phyloP scores from a whole-genome alignment of 2,797 vertebrate genomes.

The Bufotes viridis region DNA sequence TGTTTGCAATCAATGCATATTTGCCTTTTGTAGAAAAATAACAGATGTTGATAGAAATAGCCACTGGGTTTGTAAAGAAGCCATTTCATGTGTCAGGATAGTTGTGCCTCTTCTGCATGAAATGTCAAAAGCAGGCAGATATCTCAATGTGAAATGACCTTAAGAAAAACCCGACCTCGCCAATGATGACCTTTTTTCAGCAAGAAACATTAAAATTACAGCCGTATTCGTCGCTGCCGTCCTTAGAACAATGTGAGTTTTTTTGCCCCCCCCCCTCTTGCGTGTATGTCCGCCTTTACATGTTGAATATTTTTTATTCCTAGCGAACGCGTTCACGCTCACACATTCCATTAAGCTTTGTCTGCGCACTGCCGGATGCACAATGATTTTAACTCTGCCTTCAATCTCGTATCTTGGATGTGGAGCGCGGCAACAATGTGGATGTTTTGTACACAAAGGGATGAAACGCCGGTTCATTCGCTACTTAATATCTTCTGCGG shows the following conservation, averaged over 20 bases:
- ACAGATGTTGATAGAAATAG: constrained; percentile 76
- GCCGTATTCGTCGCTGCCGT: constrained; percentile 72
- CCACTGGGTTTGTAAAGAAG: constrained; percentile 75
- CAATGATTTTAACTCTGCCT: constrained; percentile 36
- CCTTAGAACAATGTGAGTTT: constrained; percentile 73
- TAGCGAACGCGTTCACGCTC: constrained; percentile 8
- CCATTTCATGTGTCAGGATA: constrained; percentile 78
- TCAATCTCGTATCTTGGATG: constrained; percentile 23
- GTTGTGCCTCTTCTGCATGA: constrained; percentile 72
- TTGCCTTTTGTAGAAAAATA: constrained; percentile 71
- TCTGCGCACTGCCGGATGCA: constrained; percentile 1
- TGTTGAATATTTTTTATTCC: constrained; percentile 67
- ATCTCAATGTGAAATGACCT: constrained; percentile 77
- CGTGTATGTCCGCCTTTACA: constrained; percentile 65
- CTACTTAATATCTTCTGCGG: not conserved
- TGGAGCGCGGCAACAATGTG: constrained; percentile 5
- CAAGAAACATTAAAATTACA: constrained; percentile 76
- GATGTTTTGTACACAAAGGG: constrained; percentile 41
- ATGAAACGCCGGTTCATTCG: not conserved
- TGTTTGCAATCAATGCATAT: constrained; percentile 74
- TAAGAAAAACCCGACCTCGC: constrained; percentile 75
- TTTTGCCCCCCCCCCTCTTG: constrained; percentile 55
- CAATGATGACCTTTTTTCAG: constrained; percentile 76
- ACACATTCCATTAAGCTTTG: constrained; percentile 40
- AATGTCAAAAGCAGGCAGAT: constrained; percentile 76